Conservation (phyloP, 2,113 vertebrate genomes). For the Leucopsar rothschildi region DNA sequence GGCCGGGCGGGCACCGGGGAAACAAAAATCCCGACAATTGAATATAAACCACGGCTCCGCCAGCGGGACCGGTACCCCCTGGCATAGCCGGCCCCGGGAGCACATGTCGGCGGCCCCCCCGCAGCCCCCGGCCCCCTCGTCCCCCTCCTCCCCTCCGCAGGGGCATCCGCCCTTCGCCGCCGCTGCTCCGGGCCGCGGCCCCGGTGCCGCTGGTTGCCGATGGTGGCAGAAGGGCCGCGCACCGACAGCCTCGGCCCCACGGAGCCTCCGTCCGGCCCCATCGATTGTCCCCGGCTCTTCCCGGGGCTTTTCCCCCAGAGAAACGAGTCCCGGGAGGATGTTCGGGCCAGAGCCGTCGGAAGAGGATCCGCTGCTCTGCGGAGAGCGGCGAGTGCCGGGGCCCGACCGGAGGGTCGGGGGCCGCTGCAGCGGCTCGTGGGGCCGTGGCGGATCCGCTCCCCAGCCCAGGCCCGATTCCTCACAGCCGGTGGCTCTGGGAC, state of each 20-base stretch:
- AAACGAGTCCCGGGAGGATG: background rate
- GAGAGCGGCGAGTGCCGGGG: background rate
- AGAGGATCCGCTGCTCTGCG: background rate
- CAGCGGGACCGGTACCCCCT: background rate
- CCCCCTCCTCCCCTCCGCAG: background rate
- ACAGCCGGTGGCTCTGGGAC: background rate
- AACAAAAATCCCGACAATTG: background rate
- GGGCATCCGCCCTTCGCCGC: background rate
- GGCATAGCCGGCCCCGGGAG: background rate
- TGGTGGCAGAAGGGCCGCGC: background rate
- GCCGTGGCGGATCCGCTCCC: no score
- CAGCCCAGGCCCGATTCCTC: background rate
- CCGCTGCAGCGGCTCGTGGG: background rate
- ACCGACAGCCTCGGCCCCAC: background rate
- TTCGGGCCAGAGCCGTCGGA: background rate
- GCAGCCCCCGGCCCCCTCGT: background rate
- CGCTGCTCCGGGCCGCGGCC: background rate
- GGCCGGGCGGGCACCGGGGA: background rate
- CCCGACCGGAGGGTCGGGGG: rapidly evolving
- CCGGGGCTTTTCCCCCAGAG: background rate
- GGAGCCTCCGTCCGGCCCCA: background rate
- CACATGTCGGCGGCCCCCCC: background rate
- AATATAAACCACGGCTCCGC: background rate
- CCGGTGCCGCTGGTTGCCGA: background rate
- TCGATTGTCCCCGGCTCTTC: no score